A percentile compares a stretch with the other conserved stretches of the same genome.
phyloP scores from a whole-genome alignment of 2,888 invertebrate genomes.

The Drosophila imparisetae region DNA sequence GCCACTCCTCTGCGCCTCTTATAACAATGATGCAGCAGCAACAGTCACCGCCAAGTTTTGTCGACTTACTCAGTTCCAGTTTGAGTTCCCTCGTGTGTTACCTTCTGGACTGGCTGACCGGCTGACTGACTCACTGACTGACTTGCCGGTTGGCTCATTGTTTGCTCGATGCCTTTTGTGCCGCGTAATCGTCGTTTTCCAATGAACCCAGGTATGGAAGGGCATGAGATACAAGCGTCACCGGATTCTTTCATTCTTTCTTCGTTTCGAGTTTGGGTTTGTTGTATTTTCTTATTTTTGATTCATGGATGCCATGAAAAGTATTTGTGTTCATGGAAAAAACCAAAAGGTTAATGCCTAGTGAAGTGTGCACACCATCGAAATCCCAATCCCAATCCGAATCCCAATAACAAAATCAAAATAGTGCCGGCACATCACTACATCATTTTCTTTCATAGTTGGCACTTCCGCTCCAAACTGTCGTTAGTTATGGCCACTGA shows the following conservation, averaged over 20 bases:
- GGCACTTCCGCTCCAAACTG: constrained; percentile 70
- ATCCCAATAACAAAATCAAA: constrained; percentile 27
- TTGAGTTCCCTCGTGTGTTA: constrained; percentile 32
- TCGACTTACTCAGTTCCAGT: constrained; percentile 55
- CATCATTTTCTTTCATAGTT: constrained; percentile 28
- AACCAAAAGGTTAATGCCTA: constrained; percentile 77
- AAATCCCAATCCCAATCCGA: not conserved
- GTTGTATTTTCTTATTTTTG: constrained; percentile 48
- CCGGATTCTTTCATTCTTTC: constrained; percentile 65
- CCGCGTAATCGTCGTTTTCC: constrained; percentile 79
- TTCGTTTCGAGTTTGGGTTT: constrained; percentile 24
- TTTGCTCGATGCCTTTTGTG: constrained; percentile 74
- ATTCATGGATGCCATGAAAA: constrained; percentile 68
- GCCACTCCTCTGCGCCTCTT: constrained; percentile 41
- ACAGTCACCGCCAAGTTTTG: constrained; percentile 35
- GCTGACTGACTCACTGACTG: constrained; percentile 10
- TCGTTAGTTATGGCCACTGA: constrained; percentile 53
- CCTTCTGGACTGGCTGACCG: constrained; percentile 18
- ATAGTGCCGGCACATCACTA: constrained; percentile 23
- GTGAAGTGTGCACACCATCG: constrained; percentile 76
- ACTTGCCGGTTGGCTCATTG: constrained; percentile 52
- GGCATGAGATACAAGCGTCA: constrained; percentile 73
- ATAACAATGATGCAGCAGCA: constrained; percentile 52
- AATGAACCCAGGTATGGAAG: constrained; percentile 71
- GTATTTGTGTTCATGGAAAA: constrained; percentile 64